Evolutionary conservation across 2,113 vertebrate genomes (phyloP), one percentile per base, ranked within the genome.

Genomic region (Chascanopsetta lugubris): DNA sequence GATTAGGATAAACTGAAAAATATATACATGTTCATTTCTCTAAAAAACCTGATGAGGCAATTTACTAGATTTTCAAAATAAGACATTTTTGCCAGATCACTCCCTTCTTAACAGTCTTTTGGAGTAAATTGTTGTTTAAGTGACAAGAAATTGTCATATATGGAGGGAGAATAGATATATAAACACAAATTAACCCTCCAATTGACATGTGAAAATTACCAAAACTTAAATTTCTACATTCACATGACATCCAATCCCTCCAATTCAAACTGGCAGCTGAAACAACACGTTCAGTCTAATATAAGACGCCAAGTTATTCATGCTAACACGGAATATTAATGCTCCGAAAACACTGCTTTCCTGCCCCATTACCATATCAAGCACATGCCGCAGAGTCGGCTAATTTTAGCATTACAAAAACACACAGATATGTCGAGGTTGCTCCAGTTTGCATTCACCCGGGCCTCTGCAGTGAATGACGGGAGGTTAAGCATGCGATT

Each of bases 361-460:
- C 42, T 30, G 34, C 30, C 70, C 34, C 42, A 87, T 90, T 84
- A 82, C 55, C 82, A 83, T 69, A 75, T 85, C 64, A 82, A 86
- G 64, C 61, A 47, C 70, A 81, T 85, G 45, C 70, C 72, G 80
- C 45, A 47, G 50, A 64, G 75, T 75, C 75, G 69, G 72, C 65
- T 60, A 68, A 73, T 80, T 87, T 87, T 86, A 81, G 68, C 83
- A 81, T 87, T 57, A 89, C 74, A 88, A 84, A 87, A n/a, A n/a
- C n/a, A 84, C 76, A 77, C 48, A 76, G 56, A 89, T 77, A 84
- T 74, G 72, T 79, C 77, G 76, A 86, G 71, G 72, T 83, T 77
- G 75, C 69, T 79, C 67, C 51, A 61, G 65, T 69, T 84, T 67
- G 50, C 77, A 87, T 77, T 72, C 79, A 64, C 77, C 47, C 73